Base-by-base conservation (phyloP, 2,888 invertebrate species). In the Craniophora ligustri region DNA sequence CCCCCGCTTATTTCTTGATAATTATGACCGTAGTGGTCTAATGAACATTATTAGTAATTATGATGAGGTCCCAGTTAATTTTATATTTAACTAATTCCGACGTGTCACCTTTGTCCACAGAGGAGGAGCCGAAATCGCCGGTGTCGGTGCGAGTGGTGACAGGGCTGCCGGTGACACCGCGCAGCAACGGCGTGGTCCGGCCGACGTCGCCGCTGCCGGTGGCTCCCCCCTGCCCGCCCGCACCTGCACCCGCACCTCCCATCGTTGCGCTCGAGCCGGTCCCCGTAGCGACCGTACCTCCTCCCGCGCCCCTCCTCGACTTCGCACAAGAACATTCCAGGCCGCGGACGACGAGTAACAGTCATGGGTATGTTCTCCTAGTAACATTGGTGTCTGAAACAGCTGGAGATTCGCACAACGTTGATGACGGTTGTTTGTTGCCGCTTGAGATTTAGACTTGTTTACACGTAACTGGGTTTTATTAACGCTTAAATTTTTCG, bases 271-370 rank as follows among this genome's bases (percentile, higher is more conserved):
- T 67, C 61, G 75, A 76, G 57, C 77, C 74, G 68, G 71, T 69
- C 60, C 65, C 75, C 51, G 74, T 71, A 54, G 73, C 75, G 56
- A 57, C 67, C 55, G 72, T 75, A 67, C 62, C 80, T 65, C 75
- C 83, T 78, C 76, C 81, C 80, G 82, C 85, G 66, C 79, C 86
- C 61, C 82, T 85, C 82, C 86, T 87, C 83, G 91, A 92, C 81
- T 91, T 89, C 83, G 86, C 86, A 88, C 90, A 90, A 87, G 92
- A 94, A 91, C 93, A 92, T 91, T 93, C 93, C 89, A 92, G 93
- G 85, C 89, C 91, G 81, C 89, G 92, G 72, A 87, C 89, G 72
- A 84, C 86, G 65, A 93, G 88, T 82, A 86, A 77, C 82, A 91
- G 89, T 81, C 92, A 92, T 83, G 93, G 92, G 93, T 94, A 83